These are phyloP conservation scores for Pituophis catenifer DNA, from an alignment of 2,113 vertebrate species.

Conservation along the genomic window DNA sequence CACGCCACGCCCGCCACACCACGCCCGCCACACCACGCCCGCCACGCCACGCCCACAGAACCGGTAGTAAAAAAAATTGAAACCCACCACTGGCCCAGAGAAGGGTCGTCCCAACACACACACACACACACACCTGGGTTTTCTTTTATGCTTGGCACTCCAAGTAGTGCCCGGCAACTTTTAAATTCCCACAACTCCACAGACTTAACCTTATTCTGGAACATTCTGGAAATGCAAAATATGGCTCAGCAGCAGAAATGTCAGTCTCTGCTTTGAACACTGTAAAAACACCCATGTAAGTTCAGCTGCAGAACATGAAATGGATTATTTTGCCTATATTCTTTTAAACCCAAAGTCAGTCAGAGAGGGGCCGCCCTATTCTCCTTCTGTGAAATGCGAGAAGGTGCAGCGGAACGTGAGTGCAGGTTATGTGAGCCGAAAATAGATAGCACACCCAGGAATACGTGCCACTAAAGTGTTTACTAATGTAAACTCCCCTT, in stretches of 20 bases:
- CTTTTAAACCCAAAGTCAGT: not conserved
- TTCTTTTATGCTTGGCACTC: not conserved
- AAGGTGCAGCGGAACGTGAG: not conserved
- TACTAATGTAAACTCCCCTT: conserved; percentile 42
- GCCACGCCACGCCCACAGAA: too few species aligned
- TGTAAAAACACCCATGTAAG: not conserved
- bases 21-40: too few species aligned
- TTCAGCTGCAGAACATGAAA: not conserved
- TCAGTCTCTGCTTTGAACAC: not conserved
- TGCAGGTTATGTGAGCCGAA: rapidly evolving
- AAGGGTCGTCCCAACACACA: too few species aligned
- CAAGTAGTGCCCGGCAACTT: not conserved
- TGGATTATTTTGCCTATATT: not conserved
- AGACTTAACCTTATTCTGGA: not conserved
- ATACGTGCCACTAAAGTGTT: conserved; percentile 17
- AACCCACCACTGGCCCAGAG: not conserved
- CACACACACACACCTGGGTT: not conserved
- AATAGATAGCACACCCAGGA: conserved; percentile 12
- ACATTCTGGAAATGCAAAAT: not conserved
- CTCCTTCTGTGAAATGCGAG: not conserved
- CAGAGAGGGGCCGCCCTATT: not conserved
- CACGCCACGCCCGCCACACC: too few species aligned
- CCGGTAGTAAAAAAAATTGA: too few species aligned
- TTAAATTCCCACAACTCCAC: not conserved
- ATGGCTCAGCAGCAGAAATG: not conserved